Conservation (phyloP, 2,797 vertebrate genomes). For the Avahi laniger region DNA sequence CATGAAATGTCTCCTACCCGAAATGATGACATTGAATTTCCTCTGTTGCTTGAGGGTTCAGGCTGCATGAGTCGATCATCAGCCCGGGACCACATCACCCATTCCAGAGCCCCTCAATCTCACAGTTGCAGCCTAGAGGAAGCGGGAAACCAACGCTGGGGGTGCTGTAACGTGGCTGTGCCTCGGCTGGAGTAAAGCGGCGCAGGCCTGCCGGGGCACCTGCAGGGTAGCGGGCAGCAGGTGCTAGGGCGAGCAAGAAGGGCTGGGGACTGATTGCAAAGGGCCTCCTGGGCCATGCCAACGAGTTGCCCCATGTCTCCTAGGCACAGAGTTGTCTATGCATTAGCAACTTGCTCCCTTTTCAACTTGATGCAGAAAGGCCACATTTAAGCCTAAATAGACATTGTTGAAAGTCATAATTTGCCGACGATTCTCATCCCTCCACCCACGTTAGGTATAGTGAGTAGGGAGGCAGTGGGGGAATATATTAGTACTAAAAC, state of each 20-base stretch:
- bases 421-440: not conserved
- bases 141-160: not conserved
- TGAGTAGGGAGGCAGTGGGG: accelerated
- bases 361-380: not conserved
- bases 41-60: not conserved
- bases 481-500: not conserved
- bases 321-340: not conserved
- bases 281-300: not conserved
- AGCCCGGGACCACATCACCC: not conserved
- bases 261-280: not conserved
- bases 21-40: not conserved
- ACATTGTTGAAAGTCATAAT: not conserved
- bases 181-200: not conserved
- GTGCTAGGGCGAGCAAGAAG: not conserved
- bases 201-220: not conserved
- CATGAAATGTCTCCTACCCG: not conserved
- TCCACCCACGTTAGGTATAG: no score
- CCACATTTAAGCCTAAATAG: not conserved
- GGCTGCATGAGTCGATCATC: no score
- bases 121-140: not conserved
- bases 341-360: not conserved
- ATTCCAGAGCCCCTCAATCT: not conserved
- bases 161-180: not conserved
- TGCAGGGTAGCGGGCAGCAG: not conserved
- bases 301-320: not conserved